Evolutionary conservation across 2,888 invertebrate species (phyloP), one percentile per base, ranked within the genome.

Genomic region (Drosophila borealis): DNA sequence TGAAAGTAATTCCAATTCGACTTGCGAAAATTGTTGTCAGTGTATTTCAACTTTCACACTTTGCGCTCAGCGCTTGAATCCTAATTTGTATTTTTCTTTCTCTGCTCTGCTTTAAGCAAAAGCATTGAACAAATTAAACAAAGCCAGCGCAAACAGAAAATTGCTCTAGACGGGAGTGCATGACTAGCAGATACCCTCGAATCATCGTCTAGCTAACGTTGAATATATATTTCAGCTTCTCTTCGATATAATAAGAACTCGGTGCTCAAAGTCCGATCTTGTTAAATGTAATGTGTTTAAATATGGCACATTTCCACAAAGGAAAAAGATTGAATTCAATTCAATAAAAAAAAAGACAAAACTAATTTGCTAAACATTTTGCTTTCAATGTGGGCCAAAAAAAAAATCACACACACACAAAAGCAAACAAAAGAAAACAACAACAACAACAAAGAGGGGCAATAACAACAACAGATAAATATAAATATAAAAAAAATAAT

Each of bases 291-390:
- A 17, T 17, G 1, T 17, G 17, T 17, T 17, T 17, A 17, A 17
- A 17, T 17, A 17, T 17, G 17, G 17, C 17, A 17, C 1, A 17
- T n/a, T n/a, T n/a, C 17, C 5, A 50, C 11, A 29, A 44, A n/a
- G 17, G 17, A 1, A 1, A 17, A 17, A 17, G 2, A 17, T 1
- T 1, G 2, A 17, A 17, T 17, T 2, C 1, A 17, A 17, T 17
- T 1, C 1, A 17, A 17, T 17, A 17, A 17, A 17, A 17, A 17
- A 1, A 14, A 44, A 34, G 39, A 54, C 50, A 49, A 53, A 70
- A 44, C 37, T 13, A 49, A 65, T 64, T 71, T 71, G 71, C 29
- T 59, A 66, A 72, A 66, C 53, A 72, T 51, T 55, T 63, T 53
- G 45, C 11, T 41, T 46, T 29, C 21, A 36, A 29, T 25, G 25